phyloP scores from a whole-genome alignment of 2,888 invertebrate genomes.

The Norana najaformis region DNA sequence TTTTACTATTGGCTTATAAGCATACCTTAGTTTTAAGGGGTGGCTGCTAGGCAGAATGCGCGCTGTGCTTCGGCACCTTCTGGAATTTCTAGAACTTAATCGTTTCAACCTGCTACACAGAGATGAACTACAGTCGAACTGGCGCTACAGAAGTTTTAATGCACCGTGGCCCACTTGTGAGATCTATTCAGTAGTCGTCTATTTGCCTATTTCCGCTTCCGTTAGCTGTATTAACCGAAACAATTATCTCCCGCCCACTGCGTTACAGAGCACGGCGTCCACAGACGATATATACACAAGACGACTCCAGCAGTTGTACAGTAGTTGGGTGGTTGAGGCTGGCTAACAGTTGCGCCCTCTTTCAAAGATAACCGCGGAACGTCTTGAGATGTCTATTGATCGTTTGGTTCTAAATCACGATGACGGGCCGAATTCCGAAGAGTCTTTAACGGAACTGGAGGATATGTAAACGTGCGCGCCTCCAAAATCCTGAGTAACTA shows the following conservation, averaged over 20 bases:
- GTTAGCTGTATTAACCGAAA: neutral
- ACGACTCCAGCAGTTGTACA: neutral
- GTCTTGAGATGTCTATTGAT: neutral
- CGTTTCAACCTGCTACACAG: neutral
- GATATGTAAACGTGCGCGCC: constrained; percentile 22
- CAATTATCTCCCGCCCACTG: neutral
- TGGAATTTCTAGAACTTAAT: constrained; percentile 13
- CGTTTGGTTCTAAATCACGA: constrained; percentile 2
- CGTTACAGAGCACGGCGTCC: neutral
- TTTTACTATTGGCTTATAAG: neutral
- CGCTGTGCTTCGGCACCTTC: neutral
- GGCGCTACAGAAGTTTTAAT: neutral
- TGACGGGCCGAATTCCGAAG: neutral
- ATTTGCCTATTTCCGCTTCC: neutral
- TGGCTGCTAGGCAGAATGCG: neutral
- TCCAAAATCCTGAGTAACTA: neutral
- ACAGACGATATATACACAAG: neutral
- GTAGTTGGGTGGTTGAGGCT: neutral
- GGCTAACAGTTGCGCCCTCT: no score
- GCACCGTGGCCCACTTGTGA: neutral
- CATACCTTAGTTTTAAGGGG: no score
- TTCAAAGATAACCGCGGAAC: neutral
- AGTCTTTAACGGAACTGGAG: neutral
- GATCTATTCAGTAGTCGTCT: neutral
- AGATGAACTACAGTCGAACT: neutral